Conservation (phyloP, 2,113 vertebrate species). For the Urocitellus parryii region DNA sequence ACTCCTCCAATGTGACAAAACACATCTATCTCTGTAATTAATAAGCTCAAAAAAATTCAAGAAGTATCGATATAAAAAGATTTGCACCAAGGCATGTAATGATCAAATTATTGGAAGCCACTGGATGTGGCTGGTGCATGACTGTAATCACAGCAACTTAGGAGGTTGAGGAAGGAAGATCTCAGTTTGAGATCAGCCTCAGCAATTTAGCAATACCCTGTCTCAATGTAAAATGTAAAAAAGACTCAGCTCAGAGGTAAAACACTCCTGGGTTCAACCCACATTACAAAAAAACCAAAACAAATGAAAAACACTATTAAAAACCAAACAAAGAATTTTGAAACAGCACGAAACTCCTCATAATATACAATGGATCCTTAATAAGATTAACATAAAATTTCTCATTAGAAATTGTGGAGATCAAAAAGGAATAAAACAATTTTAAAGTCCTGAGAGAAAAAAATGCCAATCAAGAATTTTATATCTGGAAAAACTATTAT, state of each 20-base stretch:
- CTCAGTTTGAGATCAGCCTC: too few relatives aligned
- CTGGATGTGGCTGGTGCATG: too few relatives aligned
- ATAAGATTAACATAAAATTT: conserved; percentile 10
- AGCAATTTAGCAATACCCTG: too few relatives aligned
- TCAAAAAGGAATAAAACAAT: not conserved
- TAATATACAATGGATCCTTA: not conserved
- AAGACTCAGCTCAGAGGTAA: too few relatives aligned
- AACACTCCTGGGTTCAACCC: too few relatives aligned
- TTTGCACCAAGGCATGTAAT: not conserved
- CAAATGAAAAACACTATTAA: not conserved
- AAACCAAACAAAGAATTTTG: not conserved
- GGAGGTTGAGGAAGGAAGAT: too few relatives aligned
- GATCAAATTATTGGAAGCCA: not conserved
- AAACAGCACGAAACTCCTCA: not conserved
- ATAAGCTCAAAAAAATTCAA: not conserved
- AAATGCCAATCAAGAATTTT: not conserved
- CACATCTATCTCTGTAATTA: not conserved
- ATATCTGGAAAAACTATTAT: not conserved
- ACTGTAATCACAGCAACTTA: too few relatives aligned
- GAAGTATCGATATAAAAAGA: not conserved
- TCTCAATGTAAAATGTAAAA: too few relatives aligned
- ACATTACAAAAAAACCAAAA: too few relatives aligned
- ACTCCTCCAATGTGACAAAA: conserved; percentile 4
- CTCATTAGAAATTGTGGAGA: not conserved
- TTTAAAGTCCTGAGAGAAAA: conserved; percentile 14